Percentiles rank a stretch among this genome's conserved stretches.
phyloP scores from a whole-genome alignment of 2,888 invertebrate species.

The Drosophila maculinotata region DNA sequence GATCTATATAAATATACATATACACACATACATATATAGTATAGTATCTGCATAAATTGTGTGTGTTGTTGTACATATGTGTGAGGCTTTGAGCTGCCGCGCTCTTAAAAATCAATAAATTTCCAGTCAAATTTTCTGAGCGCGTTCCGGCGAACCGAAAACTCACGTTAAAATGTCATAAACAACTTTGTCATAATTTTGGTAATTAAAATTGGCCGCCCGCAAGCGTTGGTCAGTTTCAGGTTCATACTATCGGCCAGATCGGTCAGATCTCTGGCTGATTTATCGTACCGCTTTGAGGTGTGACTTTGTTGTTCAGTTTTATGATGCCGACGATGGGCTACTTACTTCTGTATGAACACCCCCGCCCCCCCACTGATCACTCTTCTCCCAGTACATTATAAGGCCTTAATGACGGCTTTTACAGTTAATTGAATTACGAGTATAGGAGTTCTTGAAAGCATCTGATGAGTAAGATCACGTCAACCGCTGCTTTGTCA shows the following conservation, averaged over 20 bases:
- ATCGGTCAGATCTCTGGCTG: slow-evolving; percentile 52
- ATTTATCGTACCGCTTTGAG: slow-evolving; percentile 74
- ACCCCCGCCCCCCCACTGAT: too few relatives aligned
- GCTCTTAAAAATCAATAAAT: slow-evolving; percentile 81
- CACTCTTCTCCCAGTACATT: slow-evolving; percentile 17
- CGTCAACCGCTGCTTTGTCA: slow-evolving; percentile 3
- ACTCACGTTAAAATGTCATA: slow-evolving; percentile 74
- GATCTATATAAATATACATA: slow-evolving; percentile 58
- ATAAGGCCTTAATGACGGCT: slow-evolving; percentile 72
- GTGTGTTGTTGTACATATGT: slow-evolving; percentile 1
- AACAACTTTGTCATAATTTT: slow-evolving; percentile 82
- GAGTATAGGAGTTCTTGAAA: slow-evolving; percentile 37
- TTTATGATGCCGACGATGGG: slow-evolving; percentile 59
- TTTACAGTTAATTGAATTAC: slow-evolving; percentile 78
- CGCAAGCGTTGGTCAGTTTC: slow-evolving; percentile 46
- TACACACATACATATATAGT: neutral
- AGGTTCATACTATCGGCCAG: slow-evolving; percentile 26
- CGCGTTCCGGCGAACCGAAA: slow-evolving; percentile 22
- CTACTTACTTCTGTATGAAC: slow-evolving; percentile 35
- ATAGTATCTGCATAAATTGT: slow-evolving; percentile 48
- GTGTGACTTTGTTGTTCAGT: slow-evolving; percentile 75
- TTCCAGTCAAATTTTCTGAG: slow-evolving; percentile 61
- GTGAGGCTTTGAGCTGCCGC: slow-evolving; percentile 53
- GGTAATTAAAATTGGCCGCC: slow-evolving; percentile 80
- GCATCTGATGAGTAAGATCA: slow-evolving; percentile 30